phyloP scores from a whole-genome alignment of 2,797 vertebrate genomes.

The Yasuhikotakia modesta region DNA sequence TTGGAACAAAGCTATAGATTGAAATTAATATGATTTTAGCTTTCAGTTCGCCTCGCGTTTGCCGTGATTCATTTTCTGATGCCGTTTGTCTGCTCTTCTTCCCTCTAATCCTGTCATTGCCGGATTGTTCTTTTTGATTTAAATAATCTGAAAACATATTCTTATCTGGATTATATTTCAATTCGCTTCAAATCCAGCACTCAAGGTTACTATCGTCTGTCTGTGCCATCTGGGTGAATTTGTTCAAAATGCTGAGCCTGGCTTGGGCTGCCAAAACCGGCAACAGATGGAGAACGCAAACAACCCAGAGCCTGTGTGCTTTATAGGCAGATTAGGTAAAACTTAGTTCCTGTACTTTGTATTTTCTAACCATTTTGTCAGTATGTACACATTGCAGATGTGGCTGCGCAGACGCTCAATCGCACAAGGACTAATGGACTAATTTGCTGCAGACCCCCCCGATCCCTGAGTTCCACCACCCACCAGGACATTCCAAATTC shows the following conservation, averaged over 20 bases:
- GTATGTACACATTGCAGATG: slow-evolving; percentile 23
- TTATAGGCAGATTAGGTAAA: slow-evolving; percentile 25
- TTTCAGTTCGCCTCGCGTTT: no score
- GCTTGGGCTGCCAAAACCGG: slow-evolving; percentile 55
- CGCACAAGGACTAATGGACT: slow-evolving; percentile 35
- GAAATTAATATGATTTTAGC: slow-evolving; percentile 12
- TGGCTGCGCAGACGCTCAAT: neutral
- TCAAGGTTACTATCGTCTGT: slow-evolving; percentile 40
- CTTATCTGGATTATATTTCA: slow-evolving; percentile 54
- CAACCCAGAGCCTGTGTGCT: slow-evolving; percentile 49
- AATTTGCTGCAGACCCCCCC: slow-evolving; percentile 40
- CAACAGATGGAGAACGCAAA: slow-evolving; percentile 58
- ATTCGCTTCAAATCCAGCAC: slow-evolving; percentile 56
- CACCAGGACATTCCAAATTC: slow-evolving; percentile 55
- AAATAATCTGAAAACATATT: slow-evolving; percentile 60
- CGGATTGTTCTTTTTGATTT: slow-evolving; percentile 51
- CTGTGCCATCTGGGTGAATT: slow-evolving; percentile 43
- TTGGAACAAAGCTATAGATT: neutral
- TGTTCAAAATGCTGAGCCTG: slow-evolving; percentile 48
- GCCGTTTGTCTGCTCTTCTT: no score
- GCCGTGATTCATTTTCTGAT: no score
- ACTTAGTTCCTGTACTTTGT: slow-evolving; percentile 33
- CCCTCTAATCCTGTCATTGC: neutral
- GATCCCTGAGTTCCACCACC: slow-evolving; percentile 41
- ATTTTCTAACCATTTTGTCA: slow-evolving; percentile 43